Conservation (phyloP, 2,888 invertebrate genomes). For the Brenthis ino region DNA sequence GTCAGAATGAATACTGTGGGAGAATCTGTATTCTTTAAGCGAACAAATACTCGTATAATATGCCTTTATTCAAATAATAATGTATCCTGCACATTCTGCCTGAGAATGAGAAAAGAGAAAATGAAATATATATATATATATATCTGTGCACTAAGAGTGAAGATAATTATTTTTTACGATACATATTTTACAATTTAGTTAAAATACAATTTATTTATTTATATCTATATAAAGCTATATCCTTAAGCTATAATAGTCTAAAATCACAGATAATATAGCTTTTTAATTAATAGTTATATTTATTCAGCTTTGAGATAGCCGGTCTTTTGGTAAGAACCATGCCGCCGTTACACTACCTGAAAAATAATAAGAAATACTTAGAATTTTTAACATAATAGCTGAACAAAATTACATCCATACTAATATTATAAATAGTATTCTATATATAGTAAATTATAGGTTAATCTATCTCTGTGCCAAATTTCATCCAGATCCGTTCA, state of each 20-base stretch:
- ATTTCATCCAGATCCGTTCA: too few relatives aligned
- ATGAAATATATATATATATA: too few relatives aligned
- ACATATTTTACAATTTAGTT: not conserved
- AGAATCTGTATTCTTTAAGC: too few relatives aligned
- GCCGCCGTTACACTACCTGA: slow-evolving; percentile 65
- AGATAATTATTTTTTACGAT: too few relatives aligned
- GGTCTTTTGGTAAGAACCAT: slow-evolving; percentile 69
- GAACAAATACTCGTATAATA: too few relatives aligned
- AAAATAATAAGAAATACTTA: slow-evolving; percentile 36
- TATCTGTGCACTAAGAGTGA: not conserved
- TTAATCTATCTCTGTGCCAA: too few relatives aligned
- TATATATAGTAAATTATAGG: too few relatives aligned
- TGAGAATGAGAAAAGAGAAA: too few relatives aligned
- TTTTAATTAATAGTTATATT: slow-evolving; percentile 16
- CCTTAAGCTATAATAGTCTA: slow-evolving; percentile 36
- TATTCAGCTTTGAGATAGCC: slow-evolving; percentile 38
- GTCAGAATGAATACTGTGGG: too few relatives aligned
- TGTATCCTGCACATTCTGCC: too few relatives aligned
- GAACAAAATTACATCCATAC: not conserved
- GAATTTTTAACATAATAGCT: not conserved
- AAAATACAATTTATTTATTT: not conserved
- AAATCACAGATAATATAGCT: slow-evolving; percentile 45
- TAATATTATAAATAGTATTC: too few relatives aligned
- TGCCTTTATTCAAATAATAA: too few relatives aligned
- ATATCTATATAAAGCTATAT: slow-evolving; percentile 19